Base-by-base conservation (phyloP, 2,888 invertebrate species). In the Leptinotarsa tumamoca region DNA sequence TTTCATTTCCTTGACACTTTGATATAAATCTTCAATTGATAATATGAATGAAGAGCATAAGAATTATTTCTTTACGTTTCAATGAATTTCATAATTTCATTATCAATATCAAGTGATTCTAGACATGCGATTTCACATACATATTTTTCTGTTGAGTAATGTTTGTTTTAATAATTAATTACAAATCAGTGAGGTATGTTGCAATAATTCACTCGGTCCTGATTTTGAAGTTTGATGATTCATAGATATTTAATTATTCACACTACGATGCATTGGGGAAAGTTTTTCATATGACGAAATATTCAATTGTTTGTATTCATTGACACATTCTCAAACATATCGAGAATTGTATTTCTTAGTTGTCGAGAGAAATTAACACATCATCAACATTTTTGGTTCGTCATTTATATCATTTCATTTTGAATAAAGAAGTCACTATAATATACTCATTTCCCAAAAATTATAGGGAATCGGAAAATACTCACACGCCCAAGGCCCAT, bases 401-500 rank as follows among this genome's bases (percentile, higher is more conserved):
- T 43, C 43, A 43, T 10, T 43, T 43, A 43, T 43, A 43, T 10
- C 10, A 43, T 10, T 43, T 10, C 43, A 43, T 7, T 43, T 13
- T 10, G 7, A 33, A 33, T 33, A 33, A 33, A 33, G 33, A 33
- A 10, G 33, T 33, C 33, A 33, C 5, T 33, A 33, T 7, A 43
- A 33, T 7, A 43, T 33, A 33, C 7, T 33, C 1, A 43, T 43
- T 43, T 10, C 13, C 10, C 10, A 10, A 10, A 10, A 43, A 43
- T 43, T 10, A 3, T 21, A 18, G 13, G 18, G 21, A 52, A 51
- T 15, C 5, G 51, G 52, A 15, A 51, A 63, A 71, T 82, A 90
- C 92, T 92, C 87, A 96, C 96, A 94, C 86, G 96, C 96, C 96
- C 97, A 97, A 78, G 93, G 90, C 83, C 97, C 97, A 87, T 92